Evolutionary conservation across 2,797 vertebrate species (phyloP), one percentile per base, ranked within the genome.

Genomic region (Chelidonichthys spinosus): DNA sequence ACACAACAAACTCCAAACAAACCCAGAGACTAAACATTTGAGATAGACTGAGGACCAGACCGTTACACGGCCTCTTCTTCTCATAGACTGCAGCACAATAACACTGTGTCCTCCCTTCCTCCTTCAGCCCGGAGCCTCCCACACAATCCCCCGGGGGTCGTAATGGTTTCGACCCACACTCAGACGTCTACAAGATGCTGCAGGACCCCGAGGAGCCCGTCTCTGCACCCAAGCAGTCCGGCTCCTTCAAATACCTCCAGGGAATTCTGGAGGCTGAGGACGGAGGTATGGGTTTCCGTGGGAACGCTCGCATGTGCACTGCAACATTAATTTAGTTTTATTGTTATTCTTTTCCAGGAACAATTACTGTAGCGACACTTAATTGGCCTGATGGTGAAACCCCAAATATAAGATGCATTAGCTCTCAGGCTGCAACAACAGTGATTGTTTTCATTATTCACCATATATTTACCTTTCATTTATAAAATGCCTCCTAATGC

Each of bases 151-250:
- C 94, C 0, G 88, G 87, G 78, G 92, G 84, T 85, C 94, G 92
- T 18, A 90, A 90, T 10, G 95, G 95, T 69, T 94, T 98, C 3
- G 95, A 98, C 81, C 76, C 92, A 9, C 95, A 97, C 79, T 99
- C 98, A 0, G 97, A 97, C 5, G 98, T 99, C 84, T 99, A 98
- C 94, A 96, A 95, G 94, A 99, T 99, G 98, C 95, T 99, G 32
- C 96, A 96, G 90, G 96, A 99, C 86, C 92, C 94, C 0, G 96
- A 95, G 2, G 95, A 96, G 8, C 97, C 95, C 0, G 92, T 93
- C 0, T 92, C 96, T 0, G 95, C 96, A 69, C 98, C 98, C 10
- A 99, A 99, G 88, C 98, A 99, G 91, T 99, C 98, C 0, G 97
- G 97, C 36, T 99, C 98, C 67, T 99, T 99, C 92, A 96, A 96